These are phyloP conservation scores for Tachysurus fulvidraco DNA, from an alignment of 2,113 vertebrate species.

Conservation along the genomic window DNA sequence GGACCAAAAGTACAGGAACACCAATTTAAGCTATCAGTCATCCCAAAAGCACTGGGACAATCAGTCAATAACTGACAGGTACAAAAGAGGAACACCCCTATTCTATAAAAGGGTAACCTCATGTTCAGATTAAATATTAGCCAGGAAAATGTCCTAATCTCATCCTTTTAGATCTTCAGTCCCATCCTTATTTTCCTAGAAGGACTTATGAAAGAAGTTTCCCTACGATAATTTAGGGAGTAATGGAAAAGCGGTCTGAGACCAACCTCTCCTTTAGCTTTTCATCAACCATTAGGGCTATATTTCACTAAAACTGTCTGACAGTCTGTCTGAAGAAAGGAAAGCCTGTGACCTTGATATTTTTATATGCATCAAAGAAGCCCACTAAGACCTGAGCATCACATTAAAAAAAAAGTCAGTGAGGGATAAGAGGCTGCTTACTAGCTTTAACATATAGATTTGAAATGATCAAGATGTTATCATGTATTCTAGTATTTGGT, in stretches of 20 bases:
- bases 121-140: background rate
- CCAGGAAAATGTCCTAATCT: slow-evolving; percentile 24
- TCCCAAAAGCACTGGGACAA: slow-evolving; percentile 41
- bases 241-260: slow-evolving; percentile 32
- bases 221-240: slow-evolving; percentile 18
- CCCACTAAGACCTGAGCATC: background rate
- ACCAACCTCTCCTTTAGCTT: slow-evolving; percentile 22
- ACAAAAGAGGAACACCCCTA: slow-evolving; percentile 4
- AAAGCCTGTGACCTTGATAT: background rate
- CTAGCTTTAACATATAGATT: background rate
- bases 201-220: slow-evolving; percentile 11
- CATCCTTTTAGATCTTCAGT: slow-evolving; percentile 22
- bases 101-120: slow-evolving; percentile 27
- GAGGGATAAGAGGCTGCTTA: slow-evolving; percentile 3
- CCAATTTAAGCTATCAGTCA: slow-evolving; percentile 56
- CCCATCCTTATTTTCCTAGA: slow-evolving; percentile 29
- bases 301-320: background rate
- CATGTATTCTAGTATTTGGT: background rate
- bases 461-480: background rate
- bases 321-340: slow-evolving; percentile 2
- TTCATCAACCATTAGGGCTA: slow-evolving; percentile 11
- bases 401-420: background rate
- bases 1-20: slow-evolving; percentile 49
- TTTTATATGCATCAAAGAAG: slow-evolving; percentile 1
- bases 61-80: slow-evolving; percentile 38